These are phyloP conservation scores for Osmerus mordax DNA, from an alignment of 2,113 vertebrate genomes.

Conservation along the genomic window DNA sequence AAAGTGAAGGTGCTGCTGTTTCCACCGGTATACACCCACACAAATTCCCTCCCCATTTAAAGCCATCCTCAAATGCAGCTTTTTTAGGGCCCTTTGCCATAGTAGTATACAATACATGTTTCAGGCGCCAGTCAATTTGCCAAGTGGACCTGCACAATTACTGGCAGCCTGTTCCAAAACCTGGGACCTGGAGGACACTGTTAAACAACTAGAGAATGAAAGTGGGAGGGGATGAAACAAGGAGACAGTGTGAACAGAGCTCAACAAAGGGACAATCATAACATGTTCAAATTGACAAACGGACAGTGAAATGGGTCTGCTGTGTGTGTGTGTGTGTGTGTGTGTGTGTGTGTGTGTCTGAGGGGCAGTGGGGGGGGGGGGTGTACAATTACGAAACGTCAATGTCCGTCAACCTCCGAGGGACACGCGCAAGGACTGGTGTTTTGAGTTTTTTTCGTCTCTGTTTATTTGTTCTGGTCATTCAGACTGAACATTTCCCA, in stretches of 20 bases:
- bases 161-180: constrained; percentile 46
- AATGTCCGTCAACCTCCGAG: constrained; percentile 3
- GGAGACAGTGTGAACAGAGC: constrained; percentile 17
- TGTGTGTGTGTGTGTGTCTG: too few relatives aligned
- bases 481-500: too few relatives aligned
- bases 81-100: constrained; percentile 27
- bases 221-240: constrained; percentile 14
- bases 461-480: too few relatives aligned
- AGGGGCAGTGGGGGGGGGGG: too few relatives aligned
- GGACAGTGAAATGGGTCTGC: constrained; percentile 30
- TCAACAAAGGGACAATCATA: constrained; percentile 44
- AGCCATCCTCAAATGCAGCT: constrained; percentile 33
- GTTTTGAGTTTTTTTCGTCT: background rate
- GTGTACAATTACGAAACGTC: constrained; percentile 11
- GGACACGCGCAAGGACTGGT: constrained; percentile 5
- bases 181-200: constrained; percentile 42
- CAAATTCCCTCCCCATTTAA: constrained; percentile 17
- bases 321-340: too few relatives aligned
- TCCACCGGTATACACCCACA: background rate
- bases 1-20: too few relatives aligned
- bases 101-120: constrained; percentile 13
- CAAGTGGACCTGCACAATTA: constrained; percentile 37
- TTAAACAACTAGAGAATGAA: constrained; percentile 34
- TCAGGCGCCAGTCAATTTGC: constrained; percentile 33
- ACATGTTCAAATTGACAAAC: constrained; percentile 35